Evolutionary conservation across 2,113 vertebrate species (phyloP).

Genomic region (Arenaria interpres): DNA sequence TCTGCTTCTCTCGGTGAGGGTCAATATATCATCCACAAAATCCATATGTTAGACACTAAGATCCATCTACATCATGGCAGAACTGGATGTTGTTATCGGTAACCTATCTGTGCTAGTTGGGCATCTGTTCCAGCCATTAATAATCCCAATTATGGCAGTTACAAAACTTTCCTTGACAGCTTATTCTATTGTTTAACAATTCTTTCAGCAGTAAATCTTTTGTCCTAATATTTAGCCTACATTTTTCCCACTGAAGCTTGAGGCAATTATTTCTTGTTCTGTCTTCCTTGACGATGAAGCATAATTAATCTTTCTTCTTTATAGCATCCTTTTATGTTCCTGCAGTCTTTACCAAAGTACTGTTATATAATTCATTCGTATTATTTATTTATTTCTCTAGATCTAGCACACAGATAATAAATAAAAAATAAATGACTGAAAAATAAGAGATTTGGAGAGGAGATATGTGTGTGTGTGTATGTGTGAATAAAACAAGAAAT

Average conservation of each 20-base stretch:
- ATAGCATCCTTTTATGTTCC: constrained; percentile 11
- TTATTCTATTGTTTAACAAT: constrained; percentile 7
- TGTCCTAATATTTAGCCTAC: constrained; percentile 49
- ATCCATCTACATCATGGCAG: not conserved
- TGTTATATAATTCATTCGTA: not conserved
- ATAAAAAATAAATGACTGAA: not conserved
- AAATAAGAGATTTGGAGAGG: not conserved
- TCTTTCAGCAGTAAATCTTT: constrained; percentile 40
- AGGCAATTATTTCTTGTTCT: constrained; percentile 43
- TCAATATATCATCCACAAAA: not conserved
- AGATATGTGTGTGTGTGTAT: not conserved
- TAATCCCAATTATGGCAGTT: constrained; percentile 33
- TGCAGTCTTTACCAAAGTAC: not conserved
- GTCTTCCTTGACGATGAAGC: not conserved
- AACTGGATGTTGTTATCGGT: not conserved
- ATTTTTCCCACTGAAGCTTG: not conserved
- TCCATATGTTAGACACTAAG: not conserved
- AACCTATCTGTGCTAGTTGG: not conserved
- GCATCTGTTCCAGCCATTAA: not conserved
- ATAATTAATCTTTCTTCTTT: constrained; percentile 27
- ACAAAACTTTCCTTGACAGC: constrained; percentile 18
- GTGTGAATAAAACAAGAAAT: not conserved
- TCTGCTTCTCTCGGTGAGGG: not conserved
- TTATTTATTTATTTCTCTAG: constrained; percentile 25
- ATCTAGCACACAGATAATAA: not conserved